Conservation (phyloP, 2,797 vertebrate genomes). For the Coluber constrictor region DNA sequence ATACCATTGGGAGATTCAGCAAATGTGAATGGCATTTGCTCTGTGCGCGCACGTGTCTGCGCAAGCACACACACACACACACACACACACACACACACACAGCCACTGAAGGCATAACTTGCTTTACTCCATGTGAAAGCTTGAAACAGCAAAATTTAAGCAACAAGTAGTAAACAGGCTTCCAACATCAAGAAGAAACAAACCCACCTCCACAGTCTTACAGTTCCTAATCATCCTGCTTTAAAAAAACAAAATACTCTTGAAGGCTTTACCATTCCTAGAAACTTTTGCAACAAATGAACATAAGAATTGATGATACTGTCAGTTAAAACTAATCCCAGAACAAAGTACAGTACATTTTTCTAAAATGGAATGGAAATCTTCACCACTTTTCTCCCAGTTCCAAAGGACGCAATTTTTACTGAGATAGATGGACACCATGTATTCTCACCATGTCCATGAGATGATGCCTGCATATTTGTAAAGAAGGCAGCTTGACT, state of each 20-base stretch:
- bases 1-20: background rate
- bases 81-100: no score
- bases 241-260: background rate
- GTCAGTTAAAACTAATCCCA: background rate
- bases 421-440: slow-evolving; percentile 55
- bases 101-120: background rate
- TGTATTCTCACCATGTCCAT: background rate
- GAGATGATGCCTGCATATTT: slow-evolving; percentile 18
- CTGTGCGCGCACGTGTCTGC: background rate
- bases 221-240: background rate
- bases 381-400: slow-evolving; percentile 67
- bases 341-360: background rate
- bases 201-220: background rate
- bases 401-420: slow-evolving; percentile 63
- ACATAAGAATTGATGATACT: background rate
- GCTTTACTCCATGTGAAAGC: background rate
- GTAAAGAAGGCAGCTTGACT: slow-evolving; percentile 39
- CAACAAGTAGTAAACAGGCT: slow-evolving; percentile 19
- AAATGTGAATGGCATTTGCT: background rate
- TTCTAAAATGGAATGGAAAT: slow-evolving; percentile 69
- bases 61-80: background rate
- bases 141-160: slow-evolving; percentile 18
- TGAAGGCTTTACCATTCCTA: background rate
- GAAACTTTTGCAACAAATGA: background rate
- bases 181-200: slow-evolving; percentile 9